Base-by-base conservation (phyloP, 2,113 vertebrate genomes). In the Raja brachyura region DNA sequence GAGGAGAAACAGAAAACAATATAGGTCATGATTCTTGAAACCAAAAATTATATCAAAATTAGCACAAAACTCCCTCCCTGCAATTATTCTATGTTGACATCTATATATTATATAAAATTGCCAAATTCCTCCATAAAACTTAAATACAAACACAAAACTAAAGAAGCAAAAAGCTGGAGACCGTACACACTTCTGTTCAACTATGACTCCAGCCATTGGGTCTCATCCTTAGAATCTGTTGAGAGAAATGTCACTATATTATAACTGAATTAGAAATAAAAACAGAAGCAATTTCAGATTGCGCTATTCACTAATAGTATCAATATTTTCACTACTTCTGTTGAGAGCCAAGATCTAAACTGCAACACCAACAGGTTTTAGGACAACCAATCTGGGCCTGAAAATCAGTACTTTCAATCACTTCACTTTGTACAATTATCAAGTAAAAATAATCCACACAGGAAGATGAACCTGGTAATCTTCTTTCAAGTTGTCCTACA, bases 121-220 rank as follows among this genome's bases (percentile, higher is more conserved):
- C 59, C 8, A 28, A 88, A 31, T 92, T 92, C 70, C 33, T 48
- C 33, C 33, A 54, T 70, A 70, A 92, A 92, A 22, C 90, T 28
- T 92, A 92, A 92, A 92, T 92, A 54, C 20, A 92, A 92, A 25
- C 11, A 22, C 68, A 92, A 92, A 70, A 92, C 90, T 25, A 70
- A 90, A 86, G 9, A 88, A 92, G 66, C 68, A 73, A 73, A 92
- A 92, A 92, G 39, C 68, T 5, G 28, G 28, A 92, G 68, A 74
- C 1, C 54, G 39, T 22, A 92, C 68, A 73, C 90, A 74, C 68
- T 74, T 92, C 90, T 73, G 68, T 54, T 33, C 66, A 25, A 73
- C 18, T 48, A 48, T 90, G 33, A 73, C 2, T 73, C 88, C 90
- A 92, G 39, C 33, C 70, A 39, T 25, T 92, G 14, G 59, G 28